Evolutionary conservation across 1,140 invertebrate genomes (phyloP), one percentile per base, ranked within the genome.

Genomic region (Drosophila setifemur): DNA sequence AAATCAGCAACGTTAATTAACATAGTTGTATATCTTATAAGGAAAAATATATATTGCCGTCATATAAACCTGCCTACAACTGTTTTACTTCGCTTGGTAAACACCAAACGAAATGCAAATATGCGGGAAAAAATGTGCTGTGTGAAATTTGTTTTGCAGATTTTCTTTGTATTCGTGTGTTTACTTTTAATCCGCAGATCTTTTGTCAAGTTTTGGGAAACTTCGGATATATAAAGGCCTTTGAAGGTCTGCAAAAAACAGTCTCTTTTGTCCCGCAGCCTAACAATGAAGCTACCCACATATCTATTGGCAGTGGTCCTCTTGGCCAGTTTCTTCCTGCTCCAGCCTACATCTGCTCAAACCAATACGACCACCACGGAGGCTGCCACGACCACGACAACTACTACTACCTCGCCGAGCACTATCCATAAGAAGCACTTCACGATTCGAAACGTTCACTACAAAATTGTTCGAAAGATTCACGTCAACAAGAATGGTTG

Each of bases 1-100:
- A 79, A 47, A 35, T 67, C 49, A 47, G 73, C 57, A 63, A 68
- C 37, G 43, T 33, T 53, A 29, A 52, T 66, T 49, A 70, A 74
- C 35, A 44, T 44, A 67, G 47, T 67, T 67, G 63, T 39, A 6
- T 53, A 67, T 35, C 47, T 29, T 53, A 53, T 67, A 67, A 67
- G 61, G 5, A 21, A 50, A 54, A 31, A 71, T 61, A 70, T 50
- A 69, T 66, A 55, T 64, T 49, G 35, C 43, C 40, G 49, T 76
- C 42, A 68, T 54, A 26, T 49, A 57, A 57, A 45, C 7, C 8
- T 12, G 52, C 11, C 49, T 29, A 60, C 52, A 70, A 44, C 21
- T 50, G 21, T 50, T 49, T 50, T 40, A 9, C n/a, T 48, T 9
- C 2, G 8, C 16, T 2, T 21, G 35, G 29, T 67, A 35, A 48